Percentiles rank a stretch among this genome's conserved stretches.
phyloP scores from a whole-genome alignment of 1,140 invertebrate genomes.

The Onthophagus taurus region DNA sequence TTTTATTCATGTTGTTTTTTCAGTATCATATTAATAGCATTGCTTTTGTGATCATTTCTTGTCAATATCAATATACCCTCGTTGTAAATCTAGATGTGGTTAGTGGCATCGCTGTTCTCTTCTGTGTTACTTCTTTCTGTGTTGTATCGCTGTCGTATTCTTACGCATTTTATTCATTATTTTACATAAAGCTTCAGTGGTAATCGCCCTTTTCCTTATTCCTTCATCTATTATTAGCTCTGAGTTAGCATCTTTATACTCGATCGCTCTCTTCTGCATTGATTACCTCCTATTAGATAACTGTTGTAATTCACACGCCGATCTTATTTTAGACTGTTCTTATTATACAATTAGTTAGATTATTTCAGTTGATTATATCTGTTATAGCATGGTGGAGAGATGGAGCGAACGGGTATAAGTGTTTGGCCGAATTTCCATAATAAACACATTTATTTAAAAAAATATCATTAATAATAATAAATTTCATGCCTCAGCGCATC shows the following conservation, averaged over 20 bases:
- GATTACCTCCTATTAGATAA: too few species aligned
- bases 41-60: too few species aligned
- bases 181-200: background rate
- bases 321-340: background rate
- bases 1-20: too few species aligned
- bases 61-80: too few species aligned
- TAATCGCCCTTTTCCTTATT: conserved; percentile 3
- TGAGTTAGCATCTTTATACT: conserved; percentile 19
- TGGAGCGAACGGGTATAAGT: conserved; percentile 34
- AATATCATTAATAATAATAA: too few species aligned
- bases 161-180: background rate
- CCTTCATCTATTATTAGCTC: background rate
- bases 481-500: too few species aligned
- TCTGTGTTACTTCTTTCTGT: background rate
- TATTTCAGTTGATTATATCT: background rate
- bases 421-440: too few species aligned
- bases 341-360: conserved; percentile 4
- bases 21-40: too few species aligned
- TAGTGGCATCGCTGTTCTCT: too few species aligned
- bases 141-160: too few species aligned
- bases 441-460: background rate
- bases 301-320: background rate
- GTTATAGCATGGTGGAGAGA: too few species aligned
- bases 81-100: too few species aligned
- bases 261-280: conserved; percentile 26